Base-by-base conservation (phyloP, 2,113 vertebrate species). In the Octodon degus region DNA sequence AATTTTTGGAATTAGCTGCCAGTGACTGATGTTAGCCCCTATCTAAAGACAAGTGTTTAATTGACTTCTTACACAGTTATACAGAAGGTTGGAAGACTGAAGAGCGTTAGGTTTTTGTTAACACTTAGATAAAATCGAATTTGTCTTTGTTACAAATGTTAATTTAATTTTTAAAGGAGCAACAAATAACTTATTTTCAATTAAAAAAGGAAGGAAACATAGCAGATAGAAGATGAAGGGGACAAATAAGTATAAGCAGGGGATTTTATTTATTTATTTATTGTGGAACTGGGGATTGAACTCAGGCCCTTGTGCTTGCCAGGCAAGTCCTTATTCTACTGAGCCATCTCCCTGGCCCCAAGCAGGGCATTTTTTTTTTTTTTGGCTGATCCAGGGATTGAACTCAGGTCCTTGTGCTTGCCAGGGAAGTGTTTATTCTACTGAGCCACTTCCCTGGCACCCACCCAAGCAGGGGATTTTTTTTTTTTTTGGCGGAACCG, bases 131-230 rank as follows among this genome's bases (percentile, higher is more conserved):
- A 58, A 88, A 95, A 93, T 90, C 76, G 70, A 83, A 93, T 53
- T 92, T 97, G 86, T 43, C 80, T 97, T 65, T 96, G 47, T 97
- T 86, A 43, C 43, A 43, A 43, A 79, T 81, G 58, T 91, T 96
- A 55, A 89, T 87, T 95, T 95, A 97, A 97, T 97, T 98, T 97
- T 80, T 43, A 58, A 93, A 94, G 94, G 72, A 97, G 13, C 89
- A 97, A 90, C 95, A 97, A 97, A 97, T 94, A 95, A 94, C 24
- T 97, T 97, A 97, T 97, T 96, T 97, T 96, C 65, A 93, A 25
- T 43, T 43, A 43, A 43, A 43, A 43, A 43, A 90, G 58, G 74
- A 50, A 34, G 55, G 53, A n/a, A 43, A 43, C 68, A 55, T 30
- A 90, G 43, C 20, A 85, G 63, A 30, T 43, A 80, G 32, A 80